phyloP scores from a whole-genome alignment of 2,888 invertebrate species.

The Plebejus anna region DNA sequence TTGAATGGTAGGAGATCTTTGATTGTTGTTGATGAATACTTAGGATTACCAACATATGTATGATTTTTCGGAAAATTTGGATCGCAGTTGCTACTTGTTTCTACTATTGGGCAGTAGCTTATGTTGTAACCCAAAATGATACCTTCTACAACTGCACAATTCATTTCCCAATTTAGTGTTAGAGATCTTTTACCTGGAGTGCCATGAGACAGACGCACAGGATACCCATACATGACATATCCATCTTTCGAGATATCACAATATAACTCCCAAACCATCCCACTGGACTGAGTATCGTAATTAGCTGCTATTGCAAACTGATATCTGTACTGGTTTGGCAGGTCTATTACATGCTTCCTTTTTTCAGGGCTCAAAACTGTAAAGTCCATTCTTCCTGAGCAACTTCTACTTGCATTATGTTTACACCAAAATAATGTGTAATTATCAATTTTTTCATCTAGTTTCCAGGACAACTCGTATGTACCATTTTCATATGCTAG shows the following conservation, averaged over 20 bases:
- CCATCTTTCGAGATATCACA: constrained; percentile 80
- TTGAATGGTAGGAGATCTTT: constrained; percentile 85
- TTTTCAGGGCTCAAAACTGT: constrained; percentile 56
- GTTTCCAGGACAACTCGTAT: constrained; percentile 81
- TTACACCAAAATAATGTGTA: constrained; percentile 92
- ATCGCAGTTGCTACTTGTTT: constrained; percentile 78
- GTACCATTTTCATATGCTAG: constrained; percentile 85
- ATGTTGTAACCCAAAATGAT: constrained; percentile 85
- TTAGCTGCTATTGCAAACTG: constrained; percentile 92
- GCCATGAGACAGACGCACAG: constrained; percentile 59
- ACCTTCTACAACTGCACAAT: constrained; percentile 86
- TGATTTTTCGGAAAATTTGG: constrained; percentile 57
- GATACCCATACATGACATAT: constrained; percentile 78
- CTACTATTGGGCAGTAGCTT: constrained; percentile 84
- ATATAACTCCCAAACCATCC: constrained; percentile 88
- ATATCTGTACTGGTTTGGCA: constrained; percentile 80
- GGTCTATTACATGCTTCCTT: constrained; percentile 79
- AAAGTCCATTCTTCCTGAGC: constrained; percentile 76
- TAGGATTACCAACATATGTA: constrained; percentile 65
- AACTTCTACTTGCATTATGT: constrained; percentile 68
- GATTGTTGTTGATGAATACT: constrained; percentile 78
- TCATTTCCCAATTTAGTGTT: constrained; percentile 86
- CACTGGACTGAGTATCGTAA: constrained; percentile 84
- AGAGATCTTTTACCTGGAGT: constrained; percentile 62
- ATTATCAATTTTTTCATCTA: constrained; percentile 77